Conservation (phyloP, 2,888 invertebrate genomes). For the Xestia rhomboidea region DNA sequence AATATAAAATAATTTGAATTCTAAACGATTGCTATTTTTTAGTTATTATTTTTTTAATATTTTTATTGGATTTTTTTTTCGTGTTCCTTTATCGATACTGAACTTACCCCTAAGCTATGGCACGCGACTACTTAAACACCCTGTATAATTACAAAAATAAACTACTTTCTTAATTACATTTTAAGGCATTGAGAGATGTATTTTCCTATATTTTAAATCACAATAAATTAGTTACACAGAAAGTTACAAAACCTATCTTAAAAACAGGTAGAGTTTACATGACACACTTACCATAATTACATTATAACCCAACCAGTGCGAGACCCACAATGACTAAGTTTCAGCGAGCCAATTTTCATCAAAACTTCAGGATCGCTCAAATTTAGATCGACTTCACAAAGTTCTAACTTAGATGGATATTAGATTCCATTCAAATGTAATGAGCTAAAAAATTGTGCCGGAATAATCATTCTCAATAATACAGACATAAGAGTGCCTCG, state of each 20-base stretch:
- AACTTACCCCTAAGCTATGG: too few species aligned
- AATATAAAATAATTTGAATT: too few species aligned
- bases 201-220: neutral
- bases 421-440: conserved; percentile 41
- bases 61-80: too few species aligned
- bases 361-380: conserved; percentile 62
- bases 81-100: too few species aligned
- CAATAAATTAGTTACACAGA: neutral
- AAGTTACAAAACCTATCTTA: neutral
- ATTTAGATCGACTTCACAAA: conserved; percentile 64
- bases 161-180: too few species aligned
- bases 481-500: too few species aligned
- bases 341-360: conserved; percentile 62
- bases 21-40: too few species aligned
- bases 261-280: conserved; percentile 34
- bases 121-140: too few species aligned
- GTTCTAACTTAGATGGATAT: conserved; percentile 56
- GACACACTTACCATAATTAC: conserved; percentile 44
- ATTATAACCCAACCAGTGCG: conserved; percentile 30
- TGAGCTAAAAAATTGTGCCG: conserved; percentile 28
- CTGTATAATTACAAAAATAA: too few species aligned
- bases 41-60: too few species aligned
- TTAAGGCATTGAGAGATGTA: neutral
- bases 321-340: conserved; percentile 52
- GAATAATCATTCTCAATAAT: too few species aligned